A percentile compares a stretch with the other conserved stretches of the same genome.
Evolutionary conservation across 30 jellyfish, hydroid and myxozoan species (phyloP).

Genomic region (Turritopsis dohrnii): DNA sequence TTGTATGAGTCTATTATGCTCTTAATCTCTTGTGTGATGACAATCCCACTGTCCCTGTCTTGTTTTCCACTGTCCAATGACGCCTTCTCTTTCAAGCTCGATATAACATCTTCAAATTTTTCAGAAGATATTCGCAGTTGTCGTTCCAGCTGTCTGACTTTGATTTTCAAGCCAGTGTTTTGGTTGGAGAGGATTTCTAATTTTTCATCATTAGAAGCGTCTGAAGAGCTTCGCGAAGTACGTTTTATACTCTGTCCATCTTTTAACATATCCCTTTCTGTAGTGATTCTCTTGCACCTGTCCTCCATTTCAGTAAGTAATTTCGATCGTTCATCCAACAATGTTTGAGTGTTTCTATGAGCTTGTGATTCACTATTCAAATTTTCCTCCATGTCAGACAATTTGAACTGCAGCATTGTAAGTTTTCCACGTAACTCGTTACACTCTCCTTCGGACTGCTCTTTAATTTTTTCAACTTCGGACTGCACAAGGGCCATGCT

Average conservation of each 20-base stretch:
- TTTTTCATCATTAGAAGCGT: slow-evolving; percentile 5
- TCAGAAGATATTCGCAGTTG: slow-evolving; percentile 16
- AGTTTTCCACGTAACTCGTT: slow-evolving; percentile 11
- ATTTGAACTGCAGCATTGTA: slow-evolving; percentile 8
- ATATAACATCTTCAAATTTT: slow-evolving; percentile 11
- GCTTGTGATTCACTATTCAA: slow-evolving; percentile 6
- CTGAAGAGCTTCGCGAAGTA: slow-evolving; percentile 1
- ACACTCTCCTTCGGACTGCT: slow-evolving; percentile 12
- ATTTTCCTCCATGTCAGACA: slow-evolving; percentile 18
- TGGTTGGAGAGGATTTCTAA: not conserved
- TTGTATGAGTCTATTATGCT: slow-evolving; percentile 11
- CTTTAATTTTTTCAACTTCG: slow-evolving; percentile 18
- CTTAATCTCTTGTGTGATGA: slow-evolving; percentile 4
- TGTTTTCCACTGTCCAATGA: slow-evolving; percentile 9
- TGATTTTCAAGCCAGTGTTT: slow-evolving; percentile 18
- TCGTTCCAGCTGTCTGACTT: slow-evolving; percentile 23
- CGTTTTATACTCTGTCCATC: not conserved
- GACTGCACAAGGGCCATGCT: slow-evolving; percentile 33
- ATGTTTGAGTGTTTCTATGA: slow-evolving; percentile 25
- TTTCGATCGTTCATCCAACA: slow-evolving; percentile 34
- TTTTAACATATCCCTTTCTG: slow-evolving; percentile 33
- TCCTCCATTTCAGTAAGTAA: slow-evolving; percentile 27
- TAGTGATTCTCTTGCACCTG: slow-evolving; percentile 30
- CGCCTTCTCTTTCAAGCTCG: slow-evolving; percentile 16
- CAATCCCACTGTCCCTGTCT: slow-evolving; percentile 27